Percentiles rank a stretch among this genome's conserved stretches.
Evolutionary conservation across 2,888 invertebrate species (phyloP).

Genomic region (Nowickia ferox): DNA sequence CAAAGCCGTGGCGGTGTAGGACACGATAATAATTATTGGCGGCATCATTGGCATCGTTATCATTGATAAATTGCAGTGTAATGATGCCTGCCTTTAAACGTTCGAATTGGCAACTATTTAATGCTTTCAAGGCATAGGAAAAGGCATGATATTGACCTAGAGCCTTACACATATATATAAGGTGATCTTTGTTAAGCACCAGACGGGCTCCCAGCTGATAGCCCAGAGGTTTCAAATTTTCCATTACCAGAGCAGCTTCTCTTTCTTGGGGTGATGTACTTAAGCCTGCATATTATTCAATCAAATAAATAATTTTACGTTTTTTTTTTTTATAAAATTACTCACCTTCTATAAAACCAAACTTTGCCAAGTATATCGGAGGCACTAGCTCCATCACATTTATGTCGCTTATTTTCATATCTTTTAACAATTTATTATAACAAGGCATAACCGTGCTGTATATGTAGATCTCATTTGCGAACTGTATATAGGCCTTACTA

Average conservation of each 20-base stretch:
- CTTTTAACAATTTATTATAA: constrained; percentile 76
- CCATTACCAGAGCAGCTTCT: constrained; percentile 80
- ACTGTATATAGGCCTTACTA: constrained; percentile 80
- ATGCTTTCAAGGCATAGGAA: constrained; percentile 77
- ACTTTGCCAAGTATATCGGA: constrained; percentile 77
- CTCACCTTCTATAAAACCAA: constrained; percentile 78
- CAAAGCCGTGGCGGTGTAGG: constrained; percentile 79
- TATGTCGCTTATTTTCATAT: constrained; percentile 56
- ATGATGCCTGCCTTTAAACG: constrained; percentile 76
- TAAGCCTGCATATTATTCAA: constrained; percentile 72
- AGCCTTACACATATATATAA: constrained; percentile 77
- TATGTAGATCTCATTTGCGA: constrained; percentile 80
- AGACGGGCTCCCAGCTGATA: constrained; percentile 79
- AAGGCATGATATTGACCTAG: constrained; percentile 80
- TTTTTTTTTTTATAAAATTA: neutral
- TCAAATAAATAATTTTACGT: no score
- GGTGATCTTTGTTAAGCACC: constrained; percentile 77
- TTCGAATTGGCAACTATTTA: constrained; percentile 76
- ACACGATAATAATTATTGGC: constrained; percentile 76
- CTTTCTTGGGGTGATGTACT: constrained; percentile 65
- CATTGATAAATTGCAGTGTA: constrained; percentile 77
- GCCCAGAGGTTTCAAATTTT: constrained; percentile 78
- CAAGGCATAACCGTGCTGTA: constrained; percentile 79
- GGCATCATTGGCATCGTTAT: constrained; percentile 62
- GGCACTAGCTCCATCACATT: constrained; percentile 76